phyloP scores from a whole-genome alignment of 2,888 invertebrate species.

The Chrysomela aeneicollis region DNA sequence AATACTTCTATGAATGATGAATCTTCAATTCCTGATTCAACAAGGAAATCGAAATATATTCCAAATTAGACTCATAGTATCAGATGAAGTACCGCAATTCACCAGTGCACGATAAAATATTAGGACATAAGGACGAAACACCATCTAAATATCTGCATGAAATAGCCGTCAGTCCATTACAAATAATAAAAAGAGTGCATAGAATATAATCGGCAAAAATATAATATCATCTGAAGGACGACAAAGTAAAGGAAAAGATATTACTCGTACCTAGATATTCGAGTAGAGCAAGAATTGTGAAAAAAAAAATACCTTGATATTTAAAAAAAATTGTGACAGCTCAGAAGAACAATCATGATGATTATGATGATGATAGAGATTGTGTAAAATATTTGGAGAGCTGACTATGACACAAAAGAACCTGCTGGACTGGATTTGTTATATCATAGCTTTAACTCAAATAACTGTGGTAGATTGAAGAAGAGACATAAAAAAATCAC shows the following conservation, averaged over 20 bases:
- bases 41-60: not conserved
- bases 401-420: conserved; percentile 1
- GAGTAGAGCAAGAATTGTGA: not conserved
- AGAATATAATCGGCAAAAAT: conserved; percentile 13
- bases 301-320: conserved; percentile 3
- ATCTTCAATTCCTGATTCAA: not conserved
- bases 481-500: conserved; percentile 10
- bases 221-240: not conserved
- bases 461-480: conserved; percentile 4
- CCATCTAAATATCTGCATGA: not conserved
- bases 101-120: conserved; percentile 6
- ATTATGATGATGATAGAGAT: conserved; percentile 2
- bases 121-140: conserved; percentile 8
- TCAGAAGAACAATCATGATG: conserved; percentile 1
- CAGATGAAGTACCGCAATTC: not conserved
- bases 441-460: conserved; percentile 17
- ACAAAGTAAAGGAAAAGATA: not conserved
- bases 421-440: conserved; percentile 24
- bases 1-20: not conserved
- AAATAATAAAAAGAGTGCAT: conserved; percentile 4
- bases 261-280: not conserved
- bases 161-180: not conserved
- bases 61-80: conserved; percentile 8
- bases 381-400: not conserved
- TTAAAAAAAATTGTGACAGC: conserved; percentile 17